Conservation (phyloP, 2,888 invertebrate species). For the Pheosia gnoma region DNA sequence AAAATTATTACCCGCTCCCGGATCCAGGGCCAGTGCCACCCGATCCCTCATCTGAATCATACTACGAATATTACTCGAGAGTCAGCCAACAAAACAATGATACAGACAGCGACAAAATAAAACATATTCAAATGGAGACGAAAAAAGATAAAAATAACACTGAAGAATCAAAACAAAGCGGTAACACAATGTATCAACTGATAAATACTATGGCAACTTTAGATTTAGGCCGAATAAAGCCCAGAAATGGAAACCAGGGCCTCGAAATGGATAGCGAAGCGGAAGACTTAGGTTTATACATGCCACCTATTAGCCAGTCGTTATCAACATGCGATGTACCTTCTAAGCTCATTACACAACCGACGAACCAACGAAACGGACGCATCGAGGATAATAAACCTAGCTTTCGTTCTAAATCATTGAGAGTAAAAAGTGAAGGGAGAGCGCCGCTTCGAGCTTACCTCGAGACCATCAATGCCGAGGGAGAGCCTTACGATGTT, state of each 20-base stretch:
- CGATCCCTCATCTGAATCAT: slow-evolving; percentile 78
- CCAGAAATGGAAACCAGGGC: slow-evolving; percentile 65
- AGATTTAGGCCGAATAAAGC: slow-evolving; percentile 71
- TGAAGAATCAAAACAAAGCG: slow-evolving; percentile 46
- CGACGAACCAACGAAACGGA: slow-evolving; percentile 69
- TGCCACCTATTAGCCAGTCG: slow-evolving; percentile 73
- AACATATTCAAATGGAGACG: slow-evolving; percentile 66
- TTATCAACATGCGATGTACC: slow-evolving; percentile 77
- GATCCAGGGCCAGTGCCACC: slow-evolving; percentile 77
- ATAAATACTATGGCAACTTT: slow-evolving; percentile 79
- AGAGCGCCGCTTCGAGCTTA: slow-evolving; percentile 74
- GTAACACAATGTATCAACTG: slow-evolving; percentile 72
- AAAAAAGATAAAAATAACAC: slow-evolving; percentile 58
- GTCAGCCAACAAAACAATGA: slow-evolving; percentile 80
- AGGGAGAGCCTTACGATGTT: slow-evolving; percentile 64
- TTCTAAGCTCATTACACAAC: slow-evolving; percentile 73
- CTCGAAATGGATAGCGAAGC: slow-evolving; percentile 66
- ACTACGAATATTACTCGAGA: slow-evolving; percentile 81
- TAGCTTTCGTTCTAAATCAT: slow-evolving; percentile 81
- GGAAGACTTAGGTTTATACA: slow-evolving; percentile 78
- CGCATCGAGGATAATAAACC: slow-evolving; percentile 72
- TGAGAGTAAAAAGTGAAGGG: slow-evolving; percentile 81
- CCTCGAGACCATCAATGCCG: slow-evolving; percentile 63
- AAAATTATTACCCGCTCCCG: slow-evolving; percentile 71
- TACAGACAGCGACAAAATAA: slow-evolving; percentile 77